Percentiles rank a stretch among this genome's conserved stretches.
Conservation (phyloP, 2,113 vertebrate species). For the Phylloscopus trochilus region DNA sequence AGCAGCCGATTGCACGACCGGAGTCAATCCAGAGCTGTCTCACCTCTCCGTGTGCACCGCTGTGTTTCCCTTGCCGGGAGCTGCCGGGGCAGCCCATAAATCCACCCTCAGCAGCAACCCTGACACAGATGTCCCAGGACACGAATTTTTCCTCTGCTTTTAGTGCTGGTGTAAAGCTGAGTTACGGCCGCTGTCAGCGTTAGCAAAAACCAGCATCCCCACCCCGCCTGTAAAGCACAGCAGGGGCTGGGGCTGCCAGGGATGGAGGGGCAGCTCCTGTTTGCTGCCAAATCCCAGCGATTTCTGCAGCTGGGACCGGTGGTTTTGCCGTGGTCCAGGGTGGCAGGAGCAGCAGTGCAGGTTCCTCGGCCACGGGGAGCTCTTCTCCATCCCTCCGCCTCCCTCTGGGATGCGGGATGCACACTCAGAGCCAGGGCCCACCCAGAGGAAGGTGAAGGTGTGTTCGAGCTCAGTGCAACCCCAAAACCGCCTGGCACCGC, state of each 20-base stretch:
- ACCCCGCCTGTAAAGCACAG: neutral
- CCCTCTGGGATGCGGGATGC: neutral
- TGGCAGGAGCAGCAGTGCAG: fast-evolving
- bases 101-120: fast-evolving
- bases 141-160: neutral
- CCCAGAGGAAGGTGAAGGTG: fast-evolving
- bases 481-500: fast-evolving
- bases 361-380: too few species aligned
- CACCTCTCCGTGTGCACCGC: fast-evolving
- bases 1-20: fast-evolving
- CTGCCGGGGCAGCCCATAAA: neutral
- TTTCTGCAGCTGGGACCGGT: neutral
- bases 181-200: neutral
- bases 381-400: neutral
- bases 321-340: fast-evolving
- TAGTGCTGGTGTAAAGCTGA: conserved; percentile 11
- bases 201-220: neutral
- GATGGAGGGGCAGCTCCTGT: neutral
- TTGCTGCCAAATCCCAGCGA: neutral
- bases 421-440: fast-evolving
- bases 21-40: neutral
- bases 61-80: neutral
- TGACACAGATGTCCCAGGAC: conserved; percentile 24
- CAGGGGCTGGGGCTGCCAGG: too few species aligned
- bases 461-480: fast-evolving